Conservation (phyloP, 1,140 invertebrate genomes). For the Hestina assimilis region DNA sequence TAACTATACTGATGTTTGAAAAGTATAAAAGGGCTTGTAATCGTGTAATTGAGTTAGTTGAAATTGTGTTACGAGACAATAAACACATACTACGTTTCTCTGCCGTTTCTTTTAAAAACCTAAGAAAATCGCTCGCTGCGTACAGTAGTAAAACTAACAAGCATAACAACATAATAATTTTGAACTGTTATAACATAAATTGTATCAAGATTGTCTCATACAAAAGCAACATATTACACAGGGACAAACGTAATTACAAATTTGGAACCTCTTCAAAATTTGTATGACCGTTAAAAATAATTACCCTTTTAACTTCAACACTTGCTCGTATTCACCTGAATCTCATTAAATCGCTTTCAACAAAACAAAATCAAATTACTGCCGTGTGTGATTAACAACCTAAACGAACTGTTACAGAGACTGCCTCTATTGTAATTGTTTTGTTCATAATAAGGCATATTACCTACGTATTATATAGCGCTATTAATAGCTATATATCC, state of each 20-base stretch:
- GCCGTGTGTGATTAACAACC: slow-evolving; percentile 26
- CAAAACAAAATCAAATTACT: slow-evolving; percentile 29
- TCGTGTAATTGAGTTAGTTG: no score
- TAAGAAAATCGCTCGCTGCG: no score
- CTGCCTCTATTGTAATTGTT: slow-evolving; percentile 35
- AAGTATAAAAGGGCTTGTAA: no score
- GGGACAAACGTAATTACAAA: not conserved
- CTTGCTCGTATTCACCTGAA: not conserved
- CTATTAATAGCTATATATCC: not conserved
- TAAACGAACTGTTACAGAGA: slow-evolving; percentile 26
- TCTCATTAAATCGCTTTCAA: slow-evolving; percentile 21
- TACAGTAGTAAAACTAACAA: no score
- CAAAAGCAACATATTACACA: no score
- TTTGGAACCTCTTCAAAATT: not conserved
- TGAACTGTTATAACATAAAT: no score
- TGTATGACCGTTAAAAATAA: not conserved
- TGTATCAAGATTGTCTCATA: not conserved
- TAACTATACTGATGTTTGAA: no score
- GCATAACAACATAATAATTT: no score
- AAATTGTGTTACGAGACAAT: no score
- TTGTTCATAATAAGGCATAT: slow-evolving; percentile 35
- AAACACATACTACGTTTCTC: no score
- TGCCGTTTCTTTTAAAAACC: no score
- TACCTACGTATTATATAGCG: not conserved
- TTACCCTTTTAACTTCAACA: not conserved